Evolutionary conservation across 2,797 vertebrate genomes (phyloP).

Genomic region (Sparidentex hasta): DNA sequence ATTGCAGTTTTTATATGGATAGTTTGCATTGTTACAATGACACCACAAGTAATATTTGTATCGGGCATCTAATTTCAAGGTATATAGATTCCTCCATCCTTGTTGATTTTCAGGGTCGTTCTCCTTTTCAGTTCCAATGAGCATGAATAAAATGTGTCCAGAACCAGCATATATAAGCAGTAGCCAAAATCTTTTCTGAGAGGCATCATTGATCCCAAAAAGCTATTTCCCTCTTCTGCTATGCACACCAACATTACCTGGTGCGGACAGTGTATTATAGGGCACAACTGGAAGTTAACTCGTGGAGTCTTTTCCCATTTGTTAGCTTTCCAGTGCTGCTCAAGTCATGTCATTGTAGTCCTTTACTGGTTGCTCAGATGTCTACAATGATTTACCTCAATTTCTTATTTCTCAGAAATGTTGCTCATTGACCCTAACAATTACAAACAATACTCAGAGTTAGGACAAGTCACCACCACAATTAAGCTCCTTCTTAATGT

Average conservation of each 20-base stretch:
- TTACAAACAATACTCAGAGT: background rate
- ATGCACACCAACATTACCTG: constrained; percentile 27
- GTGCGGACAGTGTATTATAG: constrained; percentile 27
- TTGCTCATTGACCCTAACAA: background rate
- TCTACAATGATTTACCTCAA: constrained; percentile 1
- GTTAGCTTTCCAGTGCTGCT: background rate
- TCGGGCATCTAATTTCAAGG: background rate
- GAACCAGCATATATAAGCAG: constrained; percentile 20
- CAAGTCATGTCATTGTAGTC: background rate
- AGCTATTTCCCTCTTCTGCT: constrained; percentile 31
- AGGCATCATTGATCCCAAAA: constrained; percentile 26
- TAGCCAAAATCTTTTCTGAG: constrained; percentile 20
- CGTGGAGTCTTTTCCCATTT: background rate
- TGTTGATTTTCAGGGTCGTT: constrained; percentile 1
- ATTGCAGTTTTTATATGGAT: background rate
- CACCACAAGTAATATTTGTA: constrained; percentile 12
- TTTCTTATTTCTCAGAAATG: background rate
- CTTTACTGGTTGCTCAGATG: background rate
- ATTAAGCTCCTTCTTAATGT: background rate
- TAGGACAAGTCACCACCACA: background rate
- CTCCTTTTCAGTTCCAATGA: constrained; percentile 5
- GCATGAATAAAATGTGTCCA: constrained; percentile 27
- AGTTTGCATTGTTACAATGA: background rate
- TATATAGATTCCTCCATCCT: background rate
- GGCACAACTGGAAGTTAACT: constrained; percentile 1